Conservation (phyloP, 2,113 vertebrate species). For the Actinemys pallida region DNA sequence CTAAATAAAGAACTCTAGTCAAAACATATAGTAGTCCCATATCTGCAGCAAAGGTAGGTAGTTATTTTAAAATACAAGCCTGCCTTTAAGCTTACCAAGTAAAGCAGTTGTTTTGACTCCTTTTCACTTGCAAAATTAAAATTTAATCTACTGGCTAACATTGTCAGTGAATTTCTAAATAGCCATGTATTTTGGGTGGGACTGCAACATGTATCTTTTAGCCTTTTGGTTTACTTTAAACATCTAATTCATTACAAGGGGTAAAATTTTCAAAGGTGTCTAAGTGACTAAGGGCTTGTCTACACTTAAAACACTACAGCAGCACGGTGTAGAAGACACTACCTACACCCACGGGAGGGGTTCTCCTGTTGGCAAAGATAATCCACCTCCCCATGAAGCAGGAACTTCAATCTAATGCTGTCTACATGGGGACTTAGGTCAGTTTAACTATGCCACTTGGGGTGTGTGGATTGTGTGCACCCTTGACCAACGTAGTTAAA, state of each 20-base stretch:
- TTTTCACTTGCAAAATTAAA: not conserved
- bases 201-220: not conserved
- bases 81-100: not conserved
- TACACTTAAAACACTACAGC: not conserved
- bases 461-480: too few species aligned
- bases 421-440: too few species aligned
- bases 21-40: not conserved
- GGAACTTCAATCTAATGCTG: not conserved
- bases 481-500: too few species aligned
- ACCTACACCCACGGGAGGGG: not conserved
- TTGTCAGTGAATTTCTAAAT: not conserved
- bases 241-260: not conserved
- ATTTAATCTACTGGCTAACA: not conserved
- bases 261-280: not conserved
- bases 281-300: not conserved
- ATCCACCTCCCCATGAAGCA: not conserved
- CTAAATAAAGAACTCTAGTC: not conserved
- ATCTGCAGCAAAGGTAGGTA: not conserved
- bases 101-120: not conserved
- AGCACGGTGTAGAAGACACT: not conserved
- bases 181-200: not conserved
- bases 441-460: too few species aligned
- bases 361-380: not conserved
- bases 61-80: not conserved
- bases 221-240: not conserved